phyloP scores from a whole-genome alignment of 2,888 invertebrate genomes.

The Xanthostigma xanthostigma region DNA sequence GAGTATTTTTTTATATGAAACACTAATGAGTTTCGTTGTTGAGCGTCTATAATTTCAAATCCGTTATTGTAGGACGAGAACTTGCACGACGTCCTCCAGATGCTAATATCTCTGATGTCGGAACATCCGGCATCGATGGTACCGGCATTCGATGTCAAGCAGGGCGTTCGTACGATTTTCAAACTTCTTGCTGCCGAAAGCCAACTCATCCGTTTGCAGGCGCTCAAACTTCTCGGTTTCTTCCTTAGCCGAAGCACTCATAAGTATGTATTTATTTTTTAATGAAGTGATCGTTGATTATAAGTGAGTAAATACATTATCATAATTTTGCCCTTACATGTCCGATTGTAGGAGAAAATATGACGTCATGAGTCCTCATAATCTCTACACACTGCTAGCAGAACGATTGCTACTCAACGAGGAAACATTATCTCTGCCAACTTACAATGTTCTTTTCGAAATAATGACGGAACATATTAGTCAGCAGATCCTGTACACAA shows the following conservation, averaged over 20 bases:
- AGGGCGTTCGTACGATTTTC: conserved; percentile 92
- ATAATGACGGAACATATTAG: conserved; percentile 95
- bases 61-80: conserved; percentile 70
- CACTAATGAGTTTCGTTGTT: too few species aligned
- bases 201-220: conserved; percentile 89
- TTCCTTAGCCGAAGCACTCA: conserved; percentile 96
- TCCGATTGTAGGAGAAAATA: conserved; percentile 70
- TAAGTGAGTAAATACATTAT: background rate
- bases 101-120: conserved; percentile 92
- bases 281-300: background rate
- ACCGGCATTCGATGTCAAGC: conserved; percentile 95
- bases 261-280: conserved; percentile 49
- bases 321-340: background rate
- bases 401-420: conserved; percentile 82
- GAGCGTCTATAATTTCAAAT: too few species aligned
- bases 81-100: conserved; percentile 92
- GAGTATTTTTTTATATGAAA: conserved; percentile 17
- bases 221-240: conserved; percentile 91
- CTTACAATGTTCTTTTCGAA: conserved; percentile 98
- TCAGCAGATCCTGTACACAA: conserved; percentile 83
- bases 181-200: conserved; percentile 92
- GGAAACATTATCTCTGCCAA: conserved; percentile 80
- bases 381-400: conserved; percentile 91
- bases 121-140: conserved; percentile 99
- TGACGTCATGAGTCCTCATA: conserved; percentile 97